phyloP scores from a whole-genome alignment of 2,888 invertebrate species.

The Amblyjoppa proteus region DNA sequence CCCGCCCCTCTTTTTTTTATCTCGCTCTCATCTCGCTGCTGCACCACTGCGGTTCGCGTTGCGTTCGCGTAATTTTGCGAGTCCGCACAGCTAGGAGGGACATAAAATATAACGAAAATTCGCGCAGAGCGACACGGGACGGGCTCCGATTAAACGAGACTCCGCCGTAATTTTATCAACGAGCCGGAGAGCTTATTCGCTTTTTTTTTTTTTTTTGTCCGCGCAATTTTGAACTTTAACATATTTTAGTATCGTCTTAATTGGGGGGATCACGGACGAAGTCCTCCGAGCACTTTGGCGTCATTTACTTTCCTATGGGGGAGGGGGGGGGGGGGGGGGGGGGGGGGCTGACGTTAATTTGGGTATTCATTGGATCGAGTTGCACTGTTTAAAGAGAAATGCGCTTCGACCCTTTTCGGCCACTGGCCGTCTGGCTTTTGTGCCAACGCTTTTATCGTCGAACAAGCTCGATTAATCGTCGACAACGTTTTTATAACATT shows the following conservation, averaged over 20 bases:
- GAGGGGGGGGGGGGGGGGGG: background rate
- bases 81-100: background rate
- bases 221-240: background rate
- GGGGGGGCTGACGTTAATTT: background rate
- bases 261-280: background rate
- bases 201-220: background rate
- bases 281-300: background rate
- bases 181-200: background rate
- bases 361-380: background rate
- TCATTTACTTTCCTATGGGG: background rate
- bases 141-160: background rate
- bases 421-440: too few species aligned
- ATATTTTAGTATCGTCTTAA: background rate
- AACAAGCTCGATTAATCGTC: too few species aligned
- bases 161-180: background rate
- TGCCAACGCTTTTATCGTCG: too few species aligned
- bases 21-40: background rate
- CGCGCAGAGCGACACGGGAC: background rate
- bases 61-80: slow-evolving; percentile 5
- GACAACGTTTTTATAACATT: too few species aligned
- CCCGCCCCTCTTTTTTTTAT: background rate
- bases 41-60: slow-evolving; percentile 13
- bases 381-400: too few species aligned
- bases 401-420: too few species aligned
- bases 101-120: background rate